Percentiles rank a stretch among this genome's conserved stretches.
These are phyloP conservation scores for Sitodiplosis mosellana DNA, from an alignment of 1,140 invertebrate species.

Conservation along the genomic window DNA sequence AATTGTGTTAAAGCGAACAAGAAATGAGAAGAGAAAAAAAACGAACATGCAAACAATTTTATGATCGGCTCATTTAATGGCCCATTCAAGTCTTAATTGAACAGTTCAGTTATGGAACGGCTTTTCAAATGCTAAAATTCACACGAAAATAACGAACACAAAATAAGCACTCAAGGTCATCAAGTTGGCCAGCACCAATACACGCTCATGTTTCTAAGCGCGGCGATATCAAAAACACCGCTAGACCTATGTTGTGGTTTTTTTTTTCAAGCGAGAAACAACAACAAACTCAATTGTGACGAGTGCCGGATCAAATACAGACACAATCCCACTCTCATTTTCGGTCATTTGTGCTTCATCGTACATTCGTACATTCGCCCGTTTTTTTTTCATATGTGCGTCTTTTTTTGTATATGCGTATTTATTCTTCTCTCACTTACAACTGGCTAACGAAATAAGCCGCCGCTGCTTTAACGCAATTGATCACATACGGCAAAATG, in stretches of 20 bases:
- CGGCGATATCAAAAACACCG: too few species aligned
- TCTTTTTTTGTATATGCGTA: neutral
- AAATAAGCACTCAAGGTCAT: neutral
- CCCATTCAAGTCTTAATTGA: neutral
- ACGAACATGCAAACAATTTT: too few species aligned
- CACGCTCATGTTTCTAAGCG: too few species aligned
- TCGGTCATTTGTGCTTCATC: neutral
- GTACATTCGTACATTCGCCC: neutral
- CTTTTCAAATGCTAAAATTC: neutral
- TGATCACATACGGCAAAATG: too few species aligned
- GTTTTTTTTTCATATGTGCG: neutral
- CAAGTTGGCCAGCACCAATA: neutral
- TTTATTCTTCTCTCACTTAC: neutral
- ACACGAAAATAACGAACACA: neutral
- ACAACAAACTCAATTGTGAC: neutral
- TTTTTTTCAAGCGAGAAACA: neutral
- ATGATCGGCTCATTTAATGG: too few species aligned
- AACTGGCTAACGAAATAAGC: neutral
- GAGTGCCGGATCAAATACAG: neutral
- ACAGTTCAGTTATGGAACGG: neutral
- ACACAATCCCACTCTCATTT: neutral
- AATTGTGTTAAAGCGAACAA: too few species aligned
- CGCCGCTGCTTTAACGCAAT: too few species aligned
- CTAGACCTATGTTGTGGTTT: neutral
- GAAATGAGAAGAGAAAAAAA: too few species aligned